phyloP scores from a whole-genome alignment of 2,888 invertebrate genomes.

The Gryllus longicercus region DNA sequence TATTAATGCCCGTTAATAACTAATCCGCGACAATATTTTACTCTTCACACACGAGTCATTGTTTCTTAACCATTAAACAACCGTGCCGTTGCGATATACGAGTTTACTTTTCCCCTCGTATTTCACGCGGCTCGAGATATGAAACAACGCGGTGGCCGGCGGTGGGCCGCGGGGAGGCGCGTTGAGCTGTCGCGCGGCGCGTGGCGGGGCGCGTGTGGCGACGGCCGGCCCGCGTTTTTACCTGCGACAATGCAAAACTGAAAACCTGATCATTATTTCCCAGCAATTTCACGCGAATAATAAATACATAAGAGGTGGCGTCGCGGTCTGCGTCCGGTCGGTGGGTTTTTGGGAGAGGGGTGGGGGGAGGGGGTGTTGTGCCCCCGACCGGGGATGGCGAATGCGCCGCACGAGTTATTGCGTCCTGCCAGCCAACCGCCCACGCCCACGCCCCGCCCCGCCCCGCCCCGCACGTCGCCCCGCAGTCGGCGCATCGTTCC shows the following conservation, averaged over 20 bases:
- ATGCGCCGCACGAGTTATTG: neutral
- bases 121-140: constrained; percentile 4
- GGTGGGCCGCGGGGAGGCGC: neutral
- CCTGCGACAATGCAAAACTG: constrained; percentile 3
- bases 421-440: neutral
- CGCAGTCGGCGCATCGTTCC: neutral
- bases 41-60: constrained; percentile 9
- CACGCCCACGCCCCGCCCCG: neutral
- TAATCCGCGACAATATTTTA: constrained; percentile 5
- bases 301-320: constrained; percentile 9
- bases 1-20: constrained; percentile 17
- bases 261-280: constrained; percentile 17
- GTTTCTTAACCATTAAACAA: constrained; percentile 17
- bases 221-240: neutral
- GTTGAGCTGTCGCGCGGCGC: too few species aligned
- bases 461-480: neutral
- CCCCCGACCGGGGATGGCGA: neutral
- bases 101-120: constrained; percentile 17
- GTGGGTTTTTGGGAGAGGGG: neutral
- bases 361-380: too few species aligned
- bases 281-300: constrained; percentile 2
- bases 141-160: neutral
- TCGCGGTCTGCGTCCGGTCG: neutral
- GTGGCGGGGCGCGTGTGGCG: neutral
- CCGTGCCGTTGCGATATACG: constrained; percentile 3